phyloP scores from a whole-genome alignment of 2,797 vertebrate genomes.

The Phataginus tricuspis region DNA sequence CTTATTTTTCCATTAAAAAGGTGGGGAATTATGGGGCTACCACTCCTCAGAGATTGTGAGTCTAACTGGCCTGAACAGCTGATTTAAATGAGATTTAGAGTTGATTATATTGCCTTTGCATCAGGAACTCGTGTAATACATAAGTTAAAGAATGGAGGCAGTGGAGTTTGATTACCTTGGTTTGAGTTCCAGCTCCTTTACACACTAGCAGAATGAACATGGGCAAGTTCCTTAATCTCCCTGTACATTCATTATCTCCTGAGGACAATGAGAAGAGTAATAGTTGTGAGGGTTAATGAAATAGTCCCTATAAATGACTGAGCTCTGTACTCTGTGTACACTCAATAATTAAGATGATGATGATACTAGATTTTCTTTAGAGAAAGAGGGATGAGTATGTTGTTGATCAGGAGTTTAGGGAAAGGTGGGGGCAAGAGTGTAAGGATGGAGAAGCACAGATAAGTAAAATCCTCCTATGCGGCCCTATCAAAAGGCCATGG shows the following conservation, averaged over 20 bases:
- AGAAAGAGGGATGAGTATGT: neutral
- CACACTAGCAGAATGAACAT: neutral
- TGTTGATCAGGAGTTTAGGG: neutral
- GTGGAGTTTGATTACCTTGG: too few species aligned
- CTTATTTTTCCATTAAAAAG: neutral
- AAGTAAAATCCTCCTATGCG: neutral
- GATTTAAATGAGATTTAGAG: neutral
- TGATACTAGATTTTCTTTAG: neutral
- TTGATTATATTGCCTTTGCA: neutral
- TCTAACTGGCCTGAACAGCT: neutral
- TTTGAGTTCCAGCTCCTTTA: neutral
- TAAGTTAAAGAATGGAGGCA: neutral
- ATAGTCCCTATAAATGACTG: neutral
- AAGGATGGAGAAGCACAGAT: neutral
- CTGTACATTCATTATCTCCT: neutral
- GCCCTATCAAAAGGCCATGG: neutral
- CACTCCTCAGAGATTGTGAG: neutral
- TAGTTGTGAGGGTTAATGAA: neutral
- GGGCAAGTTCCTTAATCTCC: neutral
- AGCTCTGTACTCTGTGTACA: neutral
- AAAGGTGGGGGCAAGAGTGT: neutral
- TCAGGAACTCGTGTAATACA: accelerated
- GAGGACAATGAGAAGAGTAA: neutral
- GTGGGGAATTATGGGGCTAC: neutral
- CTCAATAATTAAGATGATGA: neutral